Evolutionary conservation across 2,888 invertebrate species (phyloP).

Genomic region (Tromatobia lineatoria): DNA sequence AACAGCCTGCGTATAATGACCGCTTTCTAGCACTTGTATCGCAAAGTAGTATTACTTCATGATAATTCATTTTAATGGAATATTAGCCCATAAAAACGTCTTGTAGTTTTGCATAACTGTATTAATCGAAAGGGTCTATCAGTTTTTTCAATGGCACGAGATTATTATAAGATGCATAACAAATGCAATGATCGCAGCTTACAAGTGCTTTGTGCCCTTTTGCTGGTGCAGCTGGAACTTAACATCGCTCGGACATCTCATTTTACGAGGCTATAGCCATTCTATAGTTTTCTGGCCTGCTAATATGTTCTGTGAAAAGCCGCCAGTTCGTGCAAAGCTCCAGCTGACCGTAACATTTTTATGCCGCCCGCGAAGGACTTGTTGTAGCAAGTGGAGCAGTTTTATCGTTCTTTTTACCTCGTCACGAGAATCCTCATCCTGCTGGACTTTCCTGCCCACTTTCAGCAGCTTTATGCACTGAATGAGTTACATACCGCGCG

Average conservation of each 20-base stretch:
- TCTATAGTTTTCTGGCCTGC: neutral
- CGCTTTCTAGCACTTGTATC: no score
- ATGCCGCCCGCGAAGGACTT: neutral
- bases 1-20: no score
- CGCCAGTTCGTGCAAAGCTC: neutral
- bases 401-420: constrained; percentile 47
- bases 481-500: constrained; percentile 6
- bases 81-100: no score
- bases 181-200: neutral
- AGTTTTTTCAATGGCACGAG: neutral
- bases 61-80: no score
- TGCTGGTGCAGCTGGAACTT: neutral
- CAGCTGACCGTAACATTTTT: neutral
- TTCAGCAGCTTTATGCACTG: neutral
- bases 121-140: neutral
- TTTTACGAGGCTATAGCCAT: neutral
- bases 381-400: constrained; percentile 16
- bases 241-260: neutral
- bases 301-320: neutral
- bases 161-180: neutral
- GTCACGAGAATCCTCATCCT: constrained; percentile 34
- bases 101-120: neutral
- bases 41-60: no score
- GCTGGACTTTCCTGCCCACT: constrained; percentile 6
- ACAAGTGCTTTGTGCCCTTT: neutral